Base-by-base conservation (phyloP, 2,797 vertebrate species). In the Tangara arthus region DNA sequence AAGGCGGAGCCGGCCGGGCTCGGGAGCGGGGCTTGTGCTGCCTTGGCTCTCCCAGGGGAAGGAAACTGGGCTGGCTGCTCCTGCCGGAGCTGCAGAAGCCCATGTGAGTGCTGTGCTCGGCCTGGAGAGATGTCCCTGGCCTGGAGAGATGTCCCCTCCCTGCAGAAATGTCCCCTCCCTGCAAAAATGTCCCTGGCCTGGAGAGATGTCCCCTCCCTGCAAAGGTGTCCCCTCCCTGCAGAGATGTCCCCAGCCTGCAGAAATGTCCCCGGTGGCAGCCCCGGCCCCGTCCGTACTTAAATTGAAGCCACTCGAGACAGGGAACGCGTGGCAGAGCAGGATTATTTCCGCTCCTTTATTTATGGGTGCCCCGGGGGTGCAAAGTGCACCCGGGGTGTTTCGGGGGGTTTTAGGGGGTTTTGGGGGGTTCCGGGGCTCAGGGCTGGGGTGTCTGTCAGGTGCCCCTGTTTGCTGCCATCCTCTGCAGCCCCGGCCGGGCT, bases 361-460 rank as follows among this genome's bases (percentile, higher is more conserved):
- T 28, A 18, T 28, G 49, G 49, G 49, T 17, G 27, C 30, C 52
- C 19, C 5, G n/a, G 72, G 59, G n/a, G 15, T 30, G 56, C 28
- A 11, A 34, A 27, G 5, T 0, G 0, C 15, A 3, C 52, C 35
- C n/a, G n/a, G n/a, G n/a, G n/a, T n/a, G n/a, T n/a, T n/a, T n/a
- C 3, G 22, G n/a, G 66, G 52, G 50, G 8, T 28, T 44, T 15
- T 0, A 17, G 37, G 42, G 50, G 47, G 8, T 6, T 7, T 19
- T 5, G 5, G 28, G 52, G 60, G 47, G 17, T 4, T 4, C 11
- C 2, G 30, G 19, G 28, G 12, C 34, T 4, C 3, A 15, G 39
- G 72, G 56, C 49, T 17, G 49, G 26, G 49, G 49, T 27, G 49
- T 5, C 41, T 12, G 50, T 34, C 52, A 59, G 66, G 37, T 24